Conservation (phyloP, 2,797 vertebrate species). For the Austrolebias charrua region DNA sequence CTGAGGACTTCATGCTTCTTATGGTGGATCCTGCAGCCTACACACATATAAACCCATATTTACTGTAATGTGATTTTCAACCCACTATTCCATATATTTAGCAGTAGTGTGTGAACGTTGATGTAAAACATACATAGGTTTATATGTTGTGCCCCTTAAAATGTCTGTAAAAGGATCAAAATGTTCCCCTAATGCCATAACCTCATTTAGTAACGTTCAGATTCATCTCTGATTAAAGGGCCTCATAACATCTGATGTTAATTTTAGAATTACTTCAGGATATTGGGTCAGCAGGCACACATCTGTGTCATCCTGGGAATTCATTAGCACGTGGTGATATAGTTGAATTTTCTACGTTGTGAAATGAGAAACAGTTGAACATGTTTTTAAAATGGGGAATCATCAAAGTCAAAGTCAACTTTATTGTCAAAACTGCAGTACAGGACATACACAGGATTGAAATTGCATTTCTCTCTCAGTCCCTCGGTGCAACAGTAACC, state of each 20-base stretch:
- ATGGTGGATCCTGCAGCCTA: not conserved
- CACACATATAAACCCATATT: not conserved
- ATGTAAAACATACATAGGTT: too few species aligned
- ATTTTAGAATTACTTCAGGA: constrained; percentile 56
- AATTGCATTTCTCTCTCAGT: too few species aligned
- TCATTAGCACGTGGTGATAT: constrained; percentile 39
- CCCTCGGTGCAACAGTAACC: too few species aligned
- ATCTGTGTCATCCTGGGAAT: constrained; percentile 43
- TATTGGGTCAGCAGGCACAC: constrained; percentile 45
- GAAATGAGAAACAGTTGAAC: constrained; percentile 22
- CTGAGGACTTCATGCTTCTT: not conserved
- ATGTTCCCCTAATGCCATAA: constrained; percentile 19
- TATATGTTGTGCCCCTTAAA: too few species aligned
- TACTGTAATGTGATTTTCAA: too few species aligned
- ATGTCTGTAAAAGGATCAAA: too few species aligned
- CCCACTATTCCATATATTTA: too few species aligned
- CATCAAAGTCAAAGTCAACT: not conserved
- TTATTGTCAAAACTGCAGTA: too few species aligned
- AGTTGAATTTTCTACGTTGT: constrained; percentile 35
- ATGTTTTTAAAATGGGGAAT: not conserved
- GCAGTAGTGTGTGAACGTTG: too few species aligned
- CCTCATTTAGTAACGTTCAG: constrained; percentile 46
- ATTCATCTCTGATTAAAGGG: constrained; percentile 46
- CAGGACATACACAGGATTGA: too few species aligned
- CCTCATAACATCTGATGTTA: constrained; percentile 53